A percentile compares a stretch with the other conserved stretches of the same genome.
Conservation (phyloP, 2,888 invertebrate genomes). For the Drosophila gaucha region DNA sequence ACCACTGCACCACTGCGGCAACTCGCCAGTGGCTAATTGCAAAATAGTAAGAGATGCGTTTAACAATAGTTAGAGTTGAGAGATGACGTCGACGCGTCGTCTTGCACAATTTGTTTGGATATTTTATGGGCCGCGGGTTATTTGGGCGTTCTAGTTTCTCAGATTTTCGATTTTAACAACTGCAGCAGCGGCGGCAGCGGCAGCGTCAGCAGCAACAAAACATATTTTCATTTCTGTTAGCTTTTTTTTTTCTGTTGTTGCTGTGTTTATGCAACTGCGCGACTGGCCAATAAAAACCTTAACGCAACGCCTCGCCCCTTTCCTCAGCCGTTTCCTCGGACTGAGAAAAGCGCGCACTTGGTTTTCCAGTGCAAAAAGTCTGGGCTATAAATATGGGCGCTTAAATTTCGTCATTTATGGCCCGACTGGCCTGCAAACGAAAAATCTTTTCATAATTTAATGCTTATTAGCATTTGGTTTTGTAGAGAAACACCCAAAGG, state of each 20-base stretch:
- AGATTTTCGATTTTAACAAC: conserved; percentile 42
- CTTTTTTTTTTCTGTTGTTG: conserved; percentile 15
- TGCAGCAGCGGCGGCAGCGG: conserved; percentile 1
- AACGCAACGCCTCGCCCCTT: conserved; percentile 28
- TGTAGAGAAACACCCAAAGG: neutral
- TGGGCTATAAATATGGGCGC: conserved; percentile 77
- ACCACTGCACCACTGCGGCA: neutral
- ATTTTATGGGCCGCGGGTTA: conserved; percentile 60
- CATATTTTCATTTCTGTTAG: conserved; percentile 55
- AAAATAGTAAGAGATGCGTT: conserved; percentile 34
- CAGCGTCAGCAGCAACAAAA: conserved; percentile 27
- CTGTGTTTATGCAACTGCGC: conserved; percentile 75
- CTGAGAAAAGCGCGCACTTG: conserved; percentile 44
- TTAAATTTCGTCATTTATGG: conserved; percentile 77
- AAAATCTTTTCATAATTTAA: conserved; percentile 76
- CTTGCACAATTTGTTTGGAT: conserved; percentile 57
- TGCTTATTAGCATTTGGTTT: conserved; percentile 73
- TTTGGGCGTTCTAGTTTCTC: conserved; percentile 65
- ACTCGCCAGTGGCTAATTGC: conserved; percentile 30
- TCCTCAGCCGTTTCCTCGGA: neutral
- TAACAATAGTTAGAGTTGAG: conserved; percentile 18
- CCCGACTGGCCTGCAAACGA: conserved; percentile 64
- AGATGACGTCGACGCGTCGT: conserved; percentile 31
- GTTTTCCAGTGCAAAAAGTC: conserved; percentile 79
- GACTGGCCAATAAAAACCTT: conserved; percentile 73